These are phyloP conservation scores for Phalanger gymnotis DNA, from an alignment of 2,797 vertebrate species.

Conservation along the genomic window DNA sequence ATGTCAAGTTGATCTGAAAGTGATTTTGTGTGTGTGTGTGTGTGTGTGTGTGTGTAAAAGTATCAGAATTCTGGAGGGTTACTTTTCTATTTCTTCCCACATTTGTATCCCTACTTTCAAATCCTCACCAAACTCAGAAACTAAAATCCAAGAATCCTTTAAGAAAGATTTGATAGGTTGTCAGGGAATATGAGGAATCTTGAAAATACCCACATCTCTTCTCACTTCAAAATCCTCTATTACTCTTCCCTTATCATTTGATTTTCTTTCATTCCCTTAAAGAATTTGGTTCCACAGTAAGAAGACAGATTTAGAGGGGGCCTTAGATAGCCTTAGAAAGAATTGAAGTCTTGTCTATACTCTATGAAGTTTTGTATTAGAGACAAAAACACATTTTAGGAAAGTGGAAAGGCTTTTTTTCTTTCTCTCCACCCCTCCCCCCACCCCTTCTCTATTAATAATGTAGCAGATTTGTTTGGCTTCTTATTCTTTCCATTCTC, in stretches of 20 bases:
- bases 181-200: constrained; percentile 53
- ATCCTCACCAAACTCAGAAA: constrained; percentile 59
- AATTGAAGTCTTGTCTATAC: constrained; percentile 21
- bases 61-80: constrained; percentile 58
- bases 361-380: constrained; percentile 5
- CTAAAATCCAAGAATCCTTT: constrained; percentile 74
- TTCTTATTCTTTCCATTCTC: not conserved
- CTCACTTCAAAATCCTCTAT: constrained; percentile 65
- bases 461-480: constrained; percentile 35
- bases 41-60: not conserved
- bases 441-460: not conserved
- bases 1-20: constrained; percentile 52
- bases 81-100: constrained; percentile 61
- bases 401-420: not conserved
- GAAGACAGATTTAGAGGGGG: constrained; percentile 51
- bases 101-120: constrained; percentile 52
- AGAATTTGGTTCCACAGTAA: constrained; percentile 55
- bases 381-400: constrained; percentile 40
- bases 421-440: not conserved
- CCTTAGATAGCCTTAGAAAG: constrained; percentile 45
- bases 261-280: constrained; percentile 66
- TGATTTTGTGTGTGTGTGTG: not conserved
- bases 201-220: constrained; percentile 63
- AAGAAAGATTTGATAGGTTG: constrained; percentile 63
- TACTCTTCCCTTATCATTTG: constrained; percentile 30